Conservation (phyloP, 53 echinoderm and acorn worm genomes). For the Paracentrotus lividus region DNA sequence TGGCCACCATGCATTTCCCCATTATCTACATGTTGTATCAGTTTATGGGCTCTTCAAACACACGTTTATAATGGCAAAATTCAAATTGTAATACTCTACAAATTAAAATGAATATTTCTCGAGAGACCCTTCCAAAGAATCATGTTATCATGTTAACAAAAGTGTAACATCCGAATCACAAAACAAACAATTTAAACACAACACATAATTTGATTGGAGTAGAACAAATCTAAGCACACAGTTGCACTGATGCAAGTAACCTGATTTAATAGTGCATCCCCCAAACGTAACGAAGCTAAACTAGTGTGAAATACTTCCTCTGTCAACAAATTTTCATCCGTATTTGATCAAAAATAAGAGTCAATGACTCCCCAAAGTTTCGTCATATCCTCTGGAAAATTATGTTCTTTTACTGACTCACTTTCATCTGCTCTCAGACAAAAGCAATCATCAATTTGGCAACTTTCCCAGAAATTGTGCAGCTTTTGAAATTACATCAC, state of each 20-base stretch:
- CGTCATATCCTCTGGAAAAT: constrained; percentile 51
- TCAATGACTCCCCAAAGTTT: constrained; percentile 41
- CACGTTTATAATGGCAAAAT: background rate
- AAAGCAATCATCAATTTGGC: constrained; percentile 19
- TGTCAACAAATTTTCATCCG: constrained; percentile 22
- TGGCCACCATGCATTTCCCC: background rate
- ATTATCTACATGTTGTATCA: background rate
- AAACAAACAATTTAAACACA: background rate
- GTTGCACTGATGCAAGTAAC: constrained; percentile 10
- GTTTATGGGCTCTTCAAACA: background rate
- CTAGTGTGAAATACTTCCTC: constrained; percentile 48
- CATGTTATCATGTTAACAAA: background rate
- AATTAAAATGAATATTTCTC: background rate
- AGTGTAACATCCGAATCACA: constrained; percentile 19
- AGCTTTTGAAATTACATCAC: constrained; percentile 41
- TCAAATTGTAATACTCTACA: background rate
- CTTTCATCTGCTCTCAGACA: constrained; percentile 33
- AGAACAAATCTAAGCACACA: background rate
- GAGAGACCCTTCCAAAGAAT: background rate
- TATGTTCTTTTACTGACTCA: constrained; percentile 4
- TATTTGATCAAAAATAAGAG: constrained; percentile 34
- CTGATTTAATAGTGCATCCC: constrained; percentile 33
- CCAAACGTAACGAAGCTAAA: constrained; percentile 21
- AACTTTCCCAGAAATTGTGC: constrained; percentile 58
- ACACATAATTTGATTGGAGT: background rate